phyloP scores from a whole-genome alignment of 2,113 vertebrate species.

The Tautogolabrus adspersus region DNA sequence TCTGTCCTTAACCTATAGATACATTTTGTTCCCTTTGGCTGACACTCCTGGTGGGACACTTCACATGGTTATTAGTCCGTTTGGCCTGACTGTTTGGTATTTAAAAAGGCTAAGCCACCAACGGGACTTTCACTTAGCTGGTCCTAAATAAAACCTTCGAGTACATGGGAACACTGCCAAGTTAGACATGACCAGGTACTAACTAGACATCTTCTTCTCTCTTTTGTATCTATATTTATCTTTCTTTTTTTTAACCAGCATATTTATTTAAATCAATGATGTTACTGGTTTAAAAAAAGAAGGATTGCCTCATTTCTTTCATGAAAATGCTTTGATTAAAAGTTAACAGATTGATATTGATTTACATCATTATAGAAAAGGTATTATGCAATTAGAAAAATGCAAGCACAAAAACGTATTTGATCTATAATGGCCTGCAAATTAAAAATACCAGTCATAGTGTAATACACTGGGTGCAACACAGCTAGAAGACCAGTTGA shows the following conservation, averaged over 20 bases:
- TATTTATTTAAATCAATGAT: neutral
- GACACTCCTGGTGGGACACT: neutral
- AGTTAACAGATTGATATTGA: no score
- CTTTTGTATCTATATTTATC: neutral
- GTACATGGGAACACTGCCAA: neutral
- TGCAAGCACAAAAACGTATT: no score
- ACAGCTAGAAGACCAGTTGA: no score
- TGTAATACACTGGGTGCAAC: no score
- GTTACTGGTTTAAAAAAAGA: no score
- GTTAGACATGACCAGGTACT: neutral
- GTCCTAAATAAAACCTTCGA: conserved; percentile 38
- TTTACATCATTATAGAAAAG: no score
- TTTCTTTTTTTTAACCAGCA: neutral
- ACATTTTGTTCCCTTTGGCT: conserved; percentile 7
- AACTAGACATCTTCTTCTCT: neutral
- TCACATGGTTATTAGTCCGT: neutral
- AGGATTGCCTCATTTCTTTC: neutral
- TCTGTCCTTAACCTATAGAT: conserved; percentile 1
- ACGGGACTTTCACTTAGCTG: neutral
- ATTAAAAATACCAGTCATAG: no score
- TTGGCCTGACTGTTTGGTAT: neutral
- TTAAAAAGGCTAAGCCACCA: conserved; percentile 6
- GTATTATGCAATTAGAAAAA: no score
- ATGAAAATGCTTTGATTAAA: no score
- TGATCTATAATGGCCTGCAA: no score